Evolutionary conservation across 2,113 vertebrate genomes (phyloP).

Genomic region (Oryzias melastigma): DNA sequence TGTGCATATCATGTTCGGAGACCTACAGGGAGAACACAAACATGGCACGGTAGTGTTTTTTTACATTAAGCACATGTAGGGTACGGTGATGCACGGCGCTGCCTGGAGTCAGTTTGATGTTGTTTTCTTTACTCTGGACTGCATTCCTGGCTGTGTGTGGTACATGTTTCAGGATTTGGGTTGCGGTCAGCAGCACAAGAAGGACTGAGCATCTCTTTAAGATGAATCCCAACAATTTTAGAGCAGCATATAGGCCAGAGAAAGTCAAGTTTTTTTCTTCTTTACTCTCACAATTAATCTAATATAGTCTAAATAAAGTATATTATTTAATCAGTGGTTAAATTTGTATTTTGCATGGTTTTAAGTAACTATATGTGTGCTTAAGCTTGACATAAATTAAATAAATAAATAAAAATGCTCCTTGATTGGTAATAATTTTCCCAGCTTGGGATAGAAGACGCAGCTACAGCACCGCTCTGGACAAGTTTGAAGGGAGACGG

Average conservation of each 20-base stretch:
- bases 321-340: too few species aligned
- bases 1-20: slow-evolving; percentile 51
- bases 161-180: slow-evolving; percentile 11
- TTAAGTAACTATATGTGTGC: too few species aligned
- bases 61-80: slow-evolving; percentile 28
- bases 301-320: too few species aligned
- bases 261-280: slow-evolving; percentile 41
- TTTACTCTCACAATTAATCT: too few species aligned
- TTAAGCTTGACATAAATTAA: too few species aligned
- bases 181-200: slow-evolving; percentile 28
- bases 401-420: too few species aligned
- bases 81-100: slow-evolving; percentile 17
- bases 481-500: too few species aligned
- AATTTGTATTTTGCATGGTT: too few species aligned
- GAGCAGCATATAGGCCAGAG: slow-evolving; percentile 24
- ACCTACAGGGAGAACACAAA: slow-evolving; percentile 50
- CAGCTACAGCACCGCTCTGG: too few species aligned
- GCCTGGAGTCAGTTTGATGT: slow-evolving; percentile 36
- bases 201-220: slow-evolving; percentile 28
- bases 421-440: too few species aligned
- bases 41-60: slow-evolving; percentile 23
- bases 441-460: too few species aligned
- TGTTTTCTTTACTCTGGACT: slow-evolving; percentile 61
- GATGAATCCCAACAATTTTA: slow-evolving; percentile 19
- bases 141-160: slow-evolving; percentile 29